phyloP scores from a whole-genome alignment of 2,113 vertebrate genomes.

The Ictalurus punctatus region DNA sequence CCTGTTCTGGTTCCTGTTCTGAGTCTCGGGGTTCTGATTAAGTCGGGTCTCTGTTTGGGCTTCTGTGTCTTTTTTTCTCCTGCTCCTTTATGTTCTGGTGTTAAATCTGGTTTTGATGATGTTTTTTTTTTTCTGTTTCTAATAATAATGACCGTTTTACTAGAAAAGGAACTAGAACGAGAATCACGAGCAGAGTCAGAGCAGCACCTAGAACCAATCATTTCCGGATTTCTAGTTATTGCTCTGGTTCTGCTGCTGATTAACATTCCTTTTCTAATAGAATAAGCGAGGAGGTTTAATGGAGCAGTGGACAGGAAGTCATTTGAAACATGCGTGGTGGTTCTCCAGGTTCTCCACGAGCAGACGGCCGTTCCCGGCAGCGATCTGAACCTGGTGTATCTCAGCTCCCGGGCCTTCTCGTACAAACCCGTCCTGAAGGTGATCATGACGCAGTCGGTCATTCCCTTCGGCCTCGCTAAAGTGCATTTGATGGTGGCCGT shows the following conservation, averaged over 20 bases:
- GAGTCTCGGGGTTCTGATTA: no score
- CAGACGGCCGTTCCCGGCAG: slow-evolving; percentile 94
- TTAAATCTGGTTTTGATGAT: no score
- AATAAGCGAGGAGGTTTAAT: background rate
- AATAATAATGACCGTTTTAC: no score
- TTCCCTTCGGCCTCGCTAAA: slow-evolving; percentile 97
- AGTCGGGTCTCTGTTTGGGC: no score
- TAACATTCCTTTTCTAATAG: no score
- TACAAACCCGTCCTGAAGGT: slow-evolving; percentile 98
- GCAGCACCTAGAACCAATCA: no score
- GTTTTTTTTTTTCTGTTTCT: background rate
- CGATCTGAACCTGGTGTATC: slow-evolving; percentile 90
- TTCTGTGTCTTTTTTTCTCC: no score
- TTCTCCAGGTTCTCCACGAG: slow-evolving; percentile 88
- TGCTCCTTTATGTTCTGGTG: no score
- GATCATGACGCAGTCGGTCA: slow-evolving; percentile 87
- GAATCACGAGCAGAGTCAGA: no score
- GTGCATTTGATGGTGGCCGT: slow-evolving; percentile 98
- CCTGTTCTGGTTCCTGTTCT: background rate
- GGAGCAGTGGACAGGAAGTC: background rate
- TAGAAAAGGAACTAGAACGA: no score
- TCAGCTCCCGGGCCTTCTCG: slow-evolving; percentile 93
- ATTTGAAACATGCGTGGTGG: background rate
- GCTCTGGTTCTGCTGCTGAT: no score
- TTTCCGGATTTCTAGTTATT: no score